These are phyloP conservation scores for Hydrotaea diabolus DNA, from an alignment of 2,888 invertebrate species.

Conservation along the genomic window DNA sequence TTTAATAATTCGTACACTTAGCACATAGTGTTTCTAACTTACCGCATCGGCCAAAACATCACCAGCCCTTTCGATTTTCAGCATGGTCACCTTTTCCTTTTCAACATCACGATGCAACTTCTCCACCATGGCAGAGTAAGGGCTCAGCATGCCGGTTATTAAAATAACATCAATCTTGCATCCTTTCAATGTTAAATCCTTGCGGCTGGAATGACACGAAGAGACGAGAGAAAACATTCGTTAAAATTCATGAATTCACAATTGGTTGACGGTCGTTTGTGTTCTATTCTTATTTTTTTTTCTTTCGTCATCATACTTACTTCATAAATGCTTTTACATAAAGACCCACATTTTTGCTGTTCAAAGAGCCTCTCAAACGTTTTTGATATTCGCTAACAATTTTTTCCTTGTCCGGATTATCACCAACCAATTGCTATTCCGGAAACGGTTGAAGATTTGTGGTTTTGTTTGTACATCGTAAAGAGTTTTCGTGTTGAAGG, in stretches of 20 bases:
- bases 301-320: conserved; percentile 82
- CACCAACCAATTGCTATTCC: conserved; percentile 83
- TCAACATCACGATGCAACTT: conserved; percentile 89
- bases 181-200: conserved; percentile 86
- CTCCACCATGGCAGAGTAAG: conserved; percentile 90
- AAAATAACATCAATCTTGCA: conserved; percentile 90
- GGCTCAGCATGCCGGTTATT: conserved; percentile 89
- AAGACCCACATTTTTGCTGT: conserved; percentile 90
- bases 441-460: not conserved
- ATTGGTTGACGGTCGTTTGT: not conserved
- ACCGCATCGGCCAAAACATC: conserved; percentile 93
- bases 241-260: conserved; percentile 39
- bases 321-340: conserved; percentile 92
- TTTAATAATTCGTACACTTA: no score
- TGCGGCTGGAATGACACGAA: conserved; percentile 85
- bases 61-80: conserved; percentile 92
- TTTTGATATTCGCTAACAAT: conserved; percentile 89
- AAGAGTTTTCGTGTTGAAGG: not conserved
- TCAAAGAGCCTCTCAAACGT: conserved; percentile 87
- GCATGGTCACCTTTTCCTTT: conserved; percentile 90
- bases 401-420: conserved; percentile 86
- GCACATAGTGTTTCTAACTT: no score
- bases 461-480: not conserved
- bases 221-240: not conserved
- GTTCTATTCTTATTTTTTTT: not conserved